Evolutionary conservation across 2,797 vertebrate species (phyloP), one percentile per base, ranked within the genome.

Genomic region (Acridotheres tristis): DNA sequence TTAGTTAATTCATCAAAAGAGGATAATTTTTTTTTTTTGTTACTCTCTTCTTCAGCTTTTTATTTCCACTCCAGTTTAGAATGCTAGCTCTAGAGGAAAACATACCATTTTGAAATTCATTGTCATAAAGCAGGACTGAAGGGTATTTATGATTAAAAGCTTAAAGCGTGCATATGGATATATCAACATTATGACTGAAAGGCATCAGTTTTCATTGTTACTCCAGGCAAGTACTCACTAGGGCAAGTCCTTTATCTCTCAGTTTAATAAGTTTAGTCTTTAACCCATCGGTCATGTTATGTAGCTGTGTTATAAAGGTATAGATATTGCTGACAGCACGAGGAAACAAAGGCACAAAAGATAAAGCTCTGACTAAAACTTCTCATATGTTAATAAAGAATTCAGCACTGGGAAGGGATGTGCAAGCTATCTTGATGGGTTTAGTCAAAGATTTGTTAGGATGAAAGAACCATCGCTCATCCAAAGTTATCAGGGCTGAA

Each of bases 261-360:
- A 87, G 45, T 85, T 93, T 90, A 96, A 91, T 84, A 95, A 92
- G 83, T 40, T 55, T 74, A 78, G 74, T 83, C 65, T 93, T 94
- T 75, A 82, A 61, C 36, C 30, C 30, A 63, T 79, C 3, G 12
- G 72, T 85, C 63, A 36, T 71, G 65, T 48, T 71, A 81, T 7
- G 14, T 55, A 65, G n/a, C 32, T 45, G 4, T 63, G 38, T 81
- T 91, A 89, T 34, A 90, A 87, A 90, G 34, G 62, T 78, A 63
- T 38, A 69, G 40, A 10, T 45, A 42, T 61, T 85, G 40, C 45
- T 93, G 76, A 38, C 51, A 58, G 29, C 51, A 34, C 9, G 25
- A 85, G 86, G 67, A 92, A 92, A 83, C 42, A 50, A 65, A 90
- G 71, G 18, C 29, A 71, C 8, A 14, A 38, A 47, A 93, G 50